Conservation (phyloP, 2,888 invertebrate genomes). For the Eupeodes latifasciatus region DNA sequence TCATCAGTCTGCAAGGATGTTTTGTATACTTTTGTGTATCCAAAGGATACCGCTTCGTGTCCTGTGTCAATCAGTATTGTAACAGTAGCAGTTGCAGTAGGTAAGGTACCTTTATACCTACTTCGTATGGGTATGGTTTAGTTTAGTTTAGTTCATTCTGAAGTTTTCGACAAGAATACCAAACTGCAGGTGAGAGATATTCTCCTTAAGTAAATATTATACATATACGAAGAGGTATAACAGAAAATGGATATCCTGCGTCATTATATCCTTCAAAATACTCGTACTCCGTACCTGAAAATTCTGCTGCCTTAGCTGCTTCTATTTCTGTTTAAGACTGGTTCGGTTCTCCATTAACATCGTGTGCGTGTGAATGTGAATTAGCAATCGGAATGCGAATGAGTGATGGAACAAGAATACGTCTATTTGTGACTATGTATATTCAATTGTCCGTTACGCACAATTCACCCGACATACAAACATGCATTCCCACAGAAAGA, state of each 20-base stretch:
- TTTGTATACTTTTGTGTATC: constrained; percentile 25
- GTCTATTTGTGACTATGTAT: not conserved
- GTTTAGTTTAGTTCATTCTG: constrained; percentile 43
- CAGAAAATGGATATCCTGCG: constrained; percentile 69
- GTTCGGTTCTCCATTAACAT: constrained; percentile 7
- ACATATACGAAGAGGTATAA: constrained; percentile 40
- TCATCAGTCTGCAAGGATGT: constrained; percentile 23
- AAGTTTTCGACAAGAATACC: constrained; percentile 57
- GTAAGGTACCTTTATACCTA: not conserved
- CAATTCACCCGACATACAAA: not conserved
- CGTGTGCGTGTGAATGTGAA: not conserved
- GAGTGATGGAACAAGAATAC: not conserved
- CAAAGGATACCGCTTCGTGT: constrained; percentile 28
- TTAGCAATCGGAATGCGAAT: not conserved
- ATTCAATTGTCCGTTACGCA: constrained; percentile 56
- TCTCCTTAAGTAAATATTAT: constrained; percentile 72
- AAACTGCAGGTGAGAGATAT: constrained; percentile 72
- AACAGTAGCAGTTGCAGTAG: not conserved
- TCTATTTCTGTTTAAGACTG: constrained; percentile 35
- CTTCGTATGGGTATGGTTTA: not conserved
- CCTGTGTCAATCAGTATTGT: constrained; percentile 49
- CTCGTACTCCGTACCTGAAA: constrained; percentile 12
- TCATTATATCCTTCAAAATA: constrained; percentile 74
- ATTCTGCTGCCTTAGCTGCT: constrained; percentile 18
- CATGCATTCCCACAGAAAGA: not conserved